Evolutionary conservation across 2,888 invertebrate species (phyloP).

Genomic region (Colletes collaris): DNA sequence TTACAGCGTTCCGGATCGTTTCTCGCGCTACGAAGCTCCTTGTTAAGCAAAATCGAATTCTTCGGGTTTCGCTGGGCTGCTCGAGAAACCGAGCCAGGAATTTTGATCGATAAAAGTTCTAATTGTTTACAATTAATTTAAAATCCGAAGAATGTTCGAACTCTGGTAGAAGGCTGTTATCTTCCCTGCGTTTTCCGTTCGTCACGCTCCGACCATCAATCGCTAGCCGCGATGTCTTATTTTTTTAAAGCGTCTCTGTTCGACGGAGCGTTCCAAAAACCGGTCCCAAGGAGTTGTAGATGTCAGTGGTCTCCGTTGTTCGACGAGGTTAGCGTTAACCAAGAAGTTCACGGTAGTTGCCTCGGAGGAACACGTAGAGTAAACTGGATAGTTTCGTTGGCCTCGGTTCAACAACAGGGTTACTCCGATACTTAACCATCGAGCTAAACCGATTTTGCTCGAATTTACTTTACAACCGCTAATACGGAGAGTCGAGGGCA

Average conservation of each 20-base stretch:
- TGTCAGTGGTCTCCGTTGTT: conserved; percentile 48
- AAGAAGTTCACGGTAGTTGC: conserved; percentile 36
- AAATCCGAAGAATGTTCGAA: too few species aligned
- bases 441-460: conserved; percentile 63
- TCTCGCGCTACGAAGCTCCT: not conserved
- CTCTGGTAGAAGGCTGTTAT: too few species aligned
- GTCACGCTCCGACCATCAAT: not conserved
- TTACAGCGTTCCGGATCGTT: conserved; percentile 1
- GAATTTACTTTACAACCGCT: conserved; percentile 60
- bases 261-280: conserved; percentile 23
- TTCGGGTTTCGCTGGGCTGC: not conserved
- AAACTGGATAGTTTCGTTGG: conserved; percentile 49
- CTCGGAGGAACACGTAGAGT: conserved; percentile 35
- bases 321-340: conserved; percentile 63
- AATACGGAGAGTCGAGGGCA: conserved; percentile 2
- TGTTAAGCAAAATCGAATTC: too few species aligned
- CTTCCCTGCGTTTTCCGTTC: not conserved
- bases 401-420: conserved; percentile 64
- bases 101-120: conserved; percentile 3
- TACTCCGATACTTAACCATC: conserved; percentile 69
- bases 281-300: conserved; percentile 5
- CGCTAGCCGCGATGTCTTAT: not conserved
- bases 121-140: too few species aligned
- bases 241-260: not conserved
- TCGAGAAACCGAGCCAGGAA: not conserved